Evolutionary conservation across 2,888 invertebrate genomes (phyloP).

Genomic region (Leptopterna dolabrata): DNA sequence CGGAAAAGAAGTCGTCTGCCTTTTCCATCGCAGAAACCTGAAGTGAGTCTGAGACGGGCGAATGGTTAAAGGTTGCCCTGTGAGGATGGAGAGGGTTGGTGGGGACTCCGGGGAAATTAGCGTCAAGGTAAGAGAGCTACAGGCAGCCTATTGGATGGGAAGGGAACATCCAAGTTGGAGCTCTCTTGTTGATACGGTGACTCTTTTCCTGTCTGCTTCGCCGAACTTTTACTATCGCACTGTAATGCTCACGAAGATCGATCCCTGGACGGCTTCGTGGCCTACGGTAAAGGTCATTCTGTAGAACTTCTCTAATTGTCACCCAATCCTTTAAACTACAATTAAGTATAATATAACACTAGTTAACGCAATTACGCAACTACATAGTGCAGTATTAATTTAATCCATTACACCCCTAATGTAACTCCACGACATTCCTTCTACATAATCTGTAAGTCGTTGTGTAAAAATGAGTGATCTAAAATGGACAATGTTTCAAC

Average conservation of each 20-base stretch:
- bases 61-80: not conserved
- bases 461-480: too few species aligned
- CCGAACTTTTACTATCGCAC: not conserved
- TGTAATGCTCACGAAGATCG: not conserved
- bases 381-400: too few species aligned
- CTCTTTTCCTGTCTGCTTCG: not conserved
- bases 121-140: conserved; percentile 34
- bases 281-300: too few species aligned
- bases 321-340: too few species aligned
- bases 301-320: too few species aligned
- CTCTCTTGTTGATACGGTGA: conserved; percentile 3
- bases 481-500: too few species aligned
- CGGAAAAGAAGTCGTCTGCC: not conserved
- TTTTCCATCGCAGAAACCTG: not conserved
- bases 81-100: not conserved
- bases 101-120: conserved; percentile 33
- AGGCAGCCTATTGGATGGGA: not conserved
- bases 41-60: not conserved
- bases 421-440: too few species aligned
- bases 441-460: too few species aligned
- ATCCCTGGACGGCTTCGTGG: not conserved
- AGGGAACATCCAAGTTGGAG: not conserved
- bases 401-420: too few species aligned
- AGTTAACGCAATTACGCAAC: too few species aligned
- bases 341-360: too few species aligned